These are phyloP conservation scores for Coelopa frigida DNA, from an alignment of 1,140 invertebrate species.

Conservation along the genomic window DNA sequence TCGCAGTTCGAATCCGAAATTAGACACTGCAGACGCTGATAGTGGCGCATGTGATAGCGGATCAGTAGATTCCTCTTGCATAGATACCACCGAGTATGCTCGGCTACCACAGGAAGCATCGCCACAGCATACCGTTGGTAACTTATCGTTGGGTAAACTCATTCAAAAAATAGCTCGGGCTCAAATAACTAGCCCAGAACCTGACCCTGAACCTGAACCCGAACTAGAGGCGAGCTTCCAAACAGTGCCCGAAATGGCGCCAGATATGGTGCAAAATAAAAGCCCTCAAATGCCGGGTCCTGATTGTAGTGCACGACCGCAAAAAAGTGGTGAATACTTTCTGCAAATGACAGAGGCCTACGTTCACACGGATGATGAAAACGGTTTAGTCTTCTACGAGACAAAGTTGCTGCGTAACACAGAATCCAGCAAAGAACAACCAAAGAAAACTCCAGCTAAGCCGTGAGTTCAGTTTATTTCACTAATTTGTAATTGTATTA, in stretches of 20 bases:
- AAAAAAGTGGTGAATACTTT: constrained; percentile 23
- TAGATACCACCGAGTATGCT: constrained; percentile 1
- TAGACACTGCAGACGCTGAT: neutral
- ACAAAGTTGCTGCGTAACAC: constrained; percentile 47
- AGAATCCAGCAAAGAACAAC: neutral
- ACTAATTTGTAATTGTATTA: neutral
- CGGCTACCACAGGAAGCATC: neutral
- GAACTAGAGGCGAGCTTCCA: constrained; percentile 24
- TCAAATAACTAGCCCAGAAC: constrained; percentile 3
- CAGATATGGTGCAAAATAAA: neutral
- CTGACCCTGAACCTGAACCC: neutral
- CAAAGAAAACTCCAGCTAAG: neutral
- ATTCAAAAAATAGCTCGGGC: constrained; percentile 11
- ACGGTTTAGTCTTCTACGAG: constrained; percentile 63
- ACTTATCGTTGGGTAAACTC: constrained; percentile 8
- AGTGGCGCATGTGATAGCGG: neutral
- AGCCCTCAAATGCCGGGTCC: neutral
- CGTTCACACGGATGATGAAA: constrained; percentile 63
- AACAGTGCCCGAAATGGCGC: constrained; percentile 21
- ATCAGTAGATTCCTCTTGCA: neutral
- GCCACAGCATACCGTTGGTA: neutral
- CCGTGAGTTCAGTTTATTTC: no score
- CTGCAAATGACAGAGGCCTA: constrained; percentile 59
- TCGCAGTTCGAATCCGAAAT: neutral
- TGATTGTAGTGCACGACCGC: constrained; percentile 15